Evolutionary conservation across 2,888 invertebrate species (phyloP).

Genomic region (Lamellibrachia columna): DNA sequence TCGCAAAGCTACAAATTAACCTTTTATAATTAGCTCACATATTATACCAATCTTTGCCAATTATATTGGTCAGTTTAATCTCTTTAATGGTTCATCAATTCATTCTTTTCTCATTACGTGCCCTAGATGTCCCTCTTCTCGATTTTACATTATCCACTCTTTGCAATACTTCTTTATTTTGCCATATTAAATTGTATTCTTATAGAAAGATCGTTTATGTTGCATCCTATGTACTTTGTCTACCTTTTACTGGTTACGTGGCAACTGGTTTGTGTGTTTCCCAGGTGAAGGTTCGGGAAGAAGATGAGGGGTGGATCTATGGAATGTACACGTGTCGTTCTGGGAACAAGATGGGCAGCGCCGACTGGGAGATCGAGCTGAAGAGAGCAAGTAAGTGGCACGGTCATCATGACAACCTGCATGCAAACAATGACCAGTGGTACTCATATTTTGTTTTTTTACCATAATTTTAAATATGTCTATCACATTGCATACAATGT

Average conservation of each 20-base stretch:
- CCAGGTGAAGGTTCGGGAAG: constrained; percentile 34
- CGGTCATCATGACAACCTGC: no score
- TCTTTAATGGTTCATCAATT: no score
- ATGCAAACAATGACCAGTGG: neutral
- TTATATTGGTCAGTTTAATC: no score
- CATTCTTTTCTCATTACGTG: no score
- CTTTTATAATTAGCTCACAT: no score
- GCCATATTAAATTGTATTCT: neutral
- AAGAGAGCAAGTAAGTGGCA: constrained; percentile 34
- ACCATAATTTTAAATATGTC: neutral
- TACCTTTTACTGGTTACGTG: neutral
- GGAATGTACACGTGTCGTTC: constrained; percentile 41
- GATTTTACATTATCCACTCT: no score
- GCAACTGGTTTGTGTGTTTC: constrained; percentile 6
- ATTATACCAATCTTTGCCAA: no score
- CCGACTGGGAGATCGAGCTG: constrained; percentile 32
- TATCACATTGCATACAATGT: neutral
- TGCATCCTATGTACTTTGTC: neutral
- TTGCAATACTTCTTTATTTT: no score
- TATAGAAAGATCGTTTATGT: neutral
- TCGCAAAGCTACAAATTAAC: no score
- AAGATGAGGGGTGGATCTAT: constrained; percentile 43
- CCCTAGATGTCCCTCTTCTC: no score
- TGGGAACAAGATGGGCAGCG: constrained; percentile 35
- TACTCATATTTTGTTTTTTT: neutral